Percentiles rank a stretch among this genome's conserved stretches.
Evolutionary conservation across 2,888 invertebrate genomes (phyloP).

Genomic region (Lingula anatina): DNA sequence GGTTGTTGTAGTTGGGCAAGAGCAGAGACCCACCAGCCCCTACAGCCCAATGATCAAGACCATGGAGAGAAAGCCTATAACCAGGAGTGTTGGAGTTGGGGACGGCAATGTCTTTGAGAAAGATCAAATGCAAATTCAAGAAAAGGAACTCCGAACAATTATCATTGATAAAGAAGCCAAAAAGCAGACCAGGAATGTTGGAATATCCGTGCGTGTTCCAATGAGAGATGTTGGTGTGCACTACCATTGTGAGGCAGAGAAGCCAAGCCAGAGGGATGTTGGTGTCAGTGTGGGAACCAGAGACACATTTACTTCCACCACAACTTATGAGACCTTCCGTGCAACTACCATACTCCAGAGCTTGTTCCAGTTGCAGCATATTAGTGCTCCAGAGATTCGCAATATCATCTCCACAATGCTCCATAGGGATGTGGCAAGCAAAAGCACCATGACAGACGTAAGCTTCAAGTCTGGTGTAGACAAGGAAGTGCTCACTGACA

Average conservation of each 20-base stretch:
- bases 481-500: conserved; percentile 18
- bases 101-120: conserved; percentile 54
- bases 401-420: conserved; percentile 22
- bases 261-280: conserved; percentile 35
- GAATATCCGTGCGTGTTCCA: conserved; percentile 33
- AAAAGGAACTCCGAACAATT: conserved; percentile 48
- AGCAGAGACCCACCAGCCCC: neutral
- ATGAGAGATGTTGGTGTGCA: conserved; percentile 48
- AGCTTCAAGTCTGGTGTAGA: conserved; percentile 11
- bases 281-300: conserved; percentile 42
- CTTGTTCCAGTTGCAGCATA: neutral
- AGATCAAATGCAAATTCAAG: conserved; percentile 41
- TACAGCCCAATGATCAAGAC: neutral
- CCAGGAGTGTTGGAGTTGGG: conserved; percentile 61
- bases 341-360: neutral
- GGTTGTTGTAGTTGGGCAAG: neutral
- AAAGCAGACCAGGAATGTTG: conserved; percentile 37
- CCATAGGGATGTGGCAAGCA: conserved; percentile 39
- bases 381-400: neutral
- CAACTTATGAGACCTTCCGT: neutral
- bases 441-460: too few species aligned
- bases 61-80: conserved; percentile 31
- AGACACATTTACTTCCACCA: neutral
- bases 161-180: conserved; percentile 34
- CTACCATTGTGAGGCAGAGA: conserved; percentile 39